These are phyloP conservation scores for Actias luna DNA, from an alignment of 2,888 invertebrate species.

Conservation along the genomic window DNA sequence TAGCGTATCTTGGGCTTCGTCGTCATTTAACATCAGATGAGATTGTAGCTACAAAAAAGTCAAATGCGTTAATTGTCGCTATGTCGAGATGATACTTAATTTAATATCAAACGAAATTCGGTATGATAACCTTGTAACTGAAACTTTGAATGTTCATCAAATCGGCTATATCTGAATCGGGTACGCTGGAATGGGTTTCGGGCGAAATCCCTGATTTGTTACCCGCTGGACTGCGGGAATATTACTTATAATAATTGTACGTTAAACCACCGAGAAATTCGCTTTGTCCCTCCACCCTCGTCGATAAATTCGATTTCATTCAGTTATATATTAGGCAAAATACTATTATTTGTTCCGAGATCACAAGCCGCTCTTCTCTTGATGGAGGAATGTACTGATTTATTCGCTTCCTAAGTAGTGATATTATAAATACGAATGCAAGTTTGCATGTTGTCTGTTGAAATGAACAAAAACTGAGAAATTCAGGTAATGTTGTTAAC, in stretches of 20 bases:
- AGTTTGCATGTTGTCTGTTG: too few relatives aligned
- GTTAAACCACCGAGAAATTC: not conserved
- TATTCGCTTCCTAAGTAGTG: too few relatives aligned
- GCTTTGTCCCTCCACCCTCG: not conserved
- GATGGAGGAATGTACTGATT: too few relatives aligned
- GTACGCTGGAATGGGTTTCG: conserved; percentile 5
- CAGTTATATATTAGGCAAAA: not conserved
- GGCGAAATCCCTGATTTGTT: conserved; percentile 4
- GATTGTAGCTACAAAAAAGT: too few relatives aligned
- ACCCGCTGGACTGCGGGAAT: not conserved
- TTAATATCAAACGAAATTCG: not conserved
- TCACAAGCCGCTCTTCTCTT: not conserved
- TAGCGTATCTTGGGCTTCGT: too few relatives aligned
- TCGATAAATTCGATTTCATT: not conserved
- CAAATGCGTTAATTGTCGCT: too few relatives aligned
- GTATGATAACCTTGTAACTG: not conserved
- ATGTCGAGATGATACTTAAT: too few relatives aligned
- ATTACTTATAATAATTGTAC: conserved; percentile 1
- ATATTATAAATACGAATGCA: too few relatives aligned
- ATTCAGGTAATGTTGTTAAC: too few relatives aligned
- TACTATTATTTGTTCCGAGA: not conserved
- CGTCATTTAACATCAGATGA: too few relatives aligned
- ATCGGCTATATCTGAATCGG: not conserved
- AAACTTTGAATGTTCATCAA: conserved; percentile 1
- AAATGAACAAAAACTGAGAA: too few relatives aligned